Evolutionary conservation across 2,888 invertebrate species (phyloP).

Genomic region (Acanthopleura granulata): DNA sequence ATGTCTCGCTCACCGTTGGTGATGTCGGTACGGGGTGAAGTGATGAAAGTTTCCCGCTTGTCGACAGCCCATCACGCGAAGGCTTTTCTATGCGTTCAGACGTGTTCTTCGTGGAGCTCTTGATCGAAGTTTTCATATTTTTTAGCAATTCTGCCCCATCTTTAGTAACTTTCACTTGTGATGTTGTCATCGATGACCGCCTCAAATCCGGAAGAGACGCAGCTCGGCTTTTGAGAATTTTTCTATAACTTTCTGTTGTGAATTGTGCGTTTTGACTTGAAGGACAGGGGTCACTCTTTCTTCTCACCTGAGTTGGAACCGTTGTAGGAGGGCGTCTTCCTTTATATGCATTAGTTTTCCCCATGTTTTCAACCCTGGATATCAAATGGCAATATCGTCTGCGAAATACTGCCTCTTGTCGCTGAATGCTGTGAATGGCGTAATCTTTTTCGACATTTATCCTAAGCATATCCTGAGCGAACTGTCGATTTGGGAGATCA

Average conservation of each 20-base stretch:
- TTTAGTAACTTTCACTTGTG: too few species aligned
- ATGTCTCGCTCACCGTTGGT: background rate
- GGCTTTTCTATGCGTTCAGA: background rate
- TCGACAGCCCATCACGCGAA: background rate
- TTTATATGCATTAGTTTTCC: background rate
- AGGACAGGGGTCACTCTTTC: background rate
- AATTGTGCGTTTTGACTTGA: background rate
- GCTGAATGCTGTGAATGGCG: background rate
- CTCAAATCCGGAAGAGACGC: background rate
- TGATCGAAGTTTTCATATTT: background rate
- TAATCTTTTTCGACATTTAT: background rate
- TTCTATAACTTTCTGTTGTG: background rate
- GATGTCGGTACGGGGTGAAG: background rate
- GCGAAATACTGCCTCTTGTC: slow-evolving; percentile 5
- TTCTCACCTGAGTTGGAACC: background rate
- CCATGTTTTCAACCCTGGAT: background rate
- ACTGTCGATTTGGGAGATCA: background rate
- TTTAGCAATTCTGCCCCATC: background rate
- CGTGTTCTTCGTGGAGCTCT: background rate
- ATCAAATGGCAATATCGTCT: background rate
- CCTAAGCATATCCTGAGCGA: background rate
- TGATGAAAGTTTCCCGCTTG: background rate
- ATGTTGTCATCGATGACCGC: background rate
- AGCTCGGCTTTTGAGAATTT: background rate
- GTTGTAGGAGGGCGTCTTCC: background rate